A percentile compares a stretch with the other conserved stretches of the same genome.
phyloP scores from a whole-genome alignment of 30 jellyfish, hydroid and myxozoan genomes.

The Aurelia aurita region DNA sequence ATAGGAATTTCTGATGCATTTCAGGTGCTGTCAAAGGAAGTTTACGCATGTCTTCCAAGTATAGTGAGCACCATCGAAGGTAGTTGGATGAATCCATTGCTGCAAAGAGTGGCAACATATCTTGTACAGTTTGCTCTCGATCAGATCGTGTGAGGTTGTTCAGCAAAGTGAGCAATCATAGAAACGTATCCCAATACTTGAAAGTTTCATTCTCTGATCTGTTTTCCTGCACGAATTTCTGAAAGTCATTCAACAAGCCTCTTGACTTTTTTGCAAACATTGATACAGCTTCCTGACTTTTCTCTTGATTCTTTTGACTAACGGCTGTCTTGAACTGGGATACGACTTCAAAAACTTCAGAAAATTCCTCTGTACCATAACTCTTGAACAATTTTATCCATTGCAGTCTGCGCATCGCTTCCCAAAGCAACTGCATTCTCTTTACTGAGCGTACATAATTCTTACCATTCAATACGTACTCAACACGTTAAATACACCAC shows the following conservation, averaged over 20 bases:
- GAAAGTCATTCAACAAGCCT: no score
- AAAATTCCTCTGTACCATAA: background rate
- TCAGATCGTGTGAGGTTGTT: slow-evolving; percentile 35
- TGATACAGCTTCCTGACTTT: no score
- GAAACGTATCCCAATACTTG: background rate
- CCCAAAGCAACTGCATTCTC: slow-evolving; percentile 40
- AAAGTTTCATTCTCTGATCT: no score
- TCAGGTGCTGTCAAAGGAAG: slow-evolving; percentile 21
- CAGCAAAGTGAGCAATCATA: slow-evolving; percentile 1
- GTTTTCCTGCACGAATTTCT: no score
- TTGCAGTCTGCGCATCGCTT: slow-evolving; percentile 21
- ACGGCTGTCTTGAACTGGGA: no score
- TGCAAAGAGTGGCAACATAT: slow-evolving; percentile 17
- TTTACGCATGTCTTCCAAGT: slow-evolving; percentile 34
- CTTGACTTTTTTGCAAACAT: no score
- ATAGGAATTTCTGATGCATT: no score
- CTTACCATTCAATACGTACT: no score
- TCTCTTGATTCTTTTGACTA: background rate
- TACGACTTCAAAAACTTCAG: slow-evolving; percentile 6
- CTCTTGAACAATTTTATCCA: slow-evolving; percentile 14
- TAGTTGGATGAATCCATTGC: no score
- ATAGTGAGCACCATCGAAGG: slow-evolving; percentile 24
- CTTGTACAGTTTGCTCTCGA: slow-evolving; percentile 34
- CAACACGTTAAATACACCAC: no score
- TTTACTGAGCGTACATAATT: slow-evolving; percentile 7